Base-by-base conservation (phyloP, 1,140 invertebrate species). In the Linepithema humile region DNA sequence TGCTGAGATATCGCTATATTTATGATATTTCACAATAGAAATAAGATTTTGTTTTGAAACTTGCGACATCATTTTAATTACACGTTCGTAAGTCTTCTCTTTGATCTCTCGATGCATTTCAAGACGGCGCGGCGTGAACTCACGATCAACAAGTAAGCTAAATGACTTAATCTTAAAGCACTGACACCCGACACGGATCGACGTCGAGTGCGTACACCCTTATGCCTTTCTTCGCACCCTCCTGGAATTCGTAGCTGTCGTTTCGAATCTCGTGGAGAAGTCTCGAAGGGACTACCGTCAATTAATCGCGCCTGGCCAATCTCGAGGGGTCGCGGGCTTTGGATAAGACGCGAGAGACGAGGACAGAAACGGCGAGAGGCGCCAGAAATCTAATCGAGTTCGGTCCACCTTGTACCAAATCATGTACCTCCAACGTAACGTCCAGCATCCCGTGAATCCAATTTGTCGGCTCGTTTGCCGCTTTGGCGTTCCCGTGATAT, bases 401-500 rank as follows among this genome's bases (percentile, higher is more conserved):
- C 88, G 35, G 67, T 82, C 86, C 83, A 70, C 48, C 77, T 57
- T 55, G 48, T 62, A 23, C 57, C 55, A 23, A 15, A 57, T 57
- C 59, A 9, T 48, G 64, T 57, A 73, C 17, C 45, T 67, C 65
- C 85, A 67, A 69, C 62, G 89, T 72, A 88, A 91, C 73, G 89
- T 92, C 89, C 89, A 85, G 88, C 83, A 82, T 91, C 84, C 85
- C 86, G 90, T 91, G 90, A 92, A 93, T 93, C 90, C 90, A 90
- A 93, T 93, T 93, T 93, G 89, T 91, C 89, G 91, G 87, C 90
- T 91, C 91, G 91, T 93, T 93, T 92, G 77, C 89, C 85, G 78
- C 77, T 70, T 69, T 53, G 45, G 87, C 78, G 32, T 23, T 72
- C 35, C 50, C 65, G 3, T 29, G 77, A 85, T 85, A 74, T 72